Conservation (phyloP, 2,888 invertebrate genomes). For the Norana najaformis region DNA sequence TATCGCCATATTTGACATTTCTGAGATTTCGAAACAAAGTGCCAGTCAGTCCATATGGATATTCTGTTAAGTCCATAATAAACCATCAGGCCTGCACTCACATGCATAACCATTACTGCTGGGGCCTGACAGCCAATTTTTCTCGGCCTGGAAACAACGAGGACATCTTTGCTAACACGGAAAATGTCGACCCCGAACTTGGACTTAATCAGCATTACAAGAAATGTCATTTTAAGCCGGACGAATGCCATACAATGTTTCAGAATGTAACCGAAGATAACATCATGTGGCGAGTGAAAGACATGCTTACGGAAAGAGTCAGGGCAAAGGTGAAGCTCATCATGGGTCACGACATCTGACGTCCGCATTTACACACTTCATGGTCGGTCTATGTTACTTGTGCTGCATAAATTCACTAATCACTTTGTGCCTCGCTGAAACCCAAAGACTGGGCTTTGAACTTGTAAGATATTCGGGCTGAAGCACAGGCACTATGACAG, state of each 20-base stretch:
- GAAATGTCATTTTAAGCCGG: slow-evolving; percentile 31
- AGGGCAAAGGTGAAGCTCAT: neutral
- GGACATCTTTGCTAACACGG: neutral
- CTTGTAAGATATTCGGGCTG: too few relatives aligned
- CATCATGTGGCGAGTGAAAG: neutral
- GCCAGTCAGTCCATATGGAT: neutral
- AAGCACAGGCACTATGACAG: too few relatives aligned
- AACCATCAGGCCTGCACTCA: slow-evolving; percentile 36
- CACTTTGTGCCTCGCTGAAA: too few relatives aligned
- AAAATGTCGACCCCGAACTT: slow-evolving; percentile 26
- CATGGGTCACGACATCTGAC: neutral
- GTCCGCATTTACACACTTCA: too few relatives aligned
- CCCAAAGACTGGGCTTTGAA: too few relatives aligned
- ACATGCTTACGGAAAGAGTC: neutral
- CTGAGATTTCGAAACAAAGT: neutral
- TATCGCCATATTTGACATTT: neutral
- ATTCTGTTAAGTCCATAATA: slow-evolving; percentile 38
- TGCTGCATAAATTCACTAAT: too few relatives aligned
- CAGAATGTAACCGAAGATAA: neutral
- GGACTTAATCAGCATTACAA: slow-evolving; percentile 41
- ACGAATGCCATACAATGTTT: neutral
- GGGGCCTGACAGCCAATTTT: slow-evolving; percentile 21
- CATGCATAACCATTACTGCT: slow-evolving; percentile 40
- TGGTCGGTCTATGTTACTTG: too few relatives aligned
- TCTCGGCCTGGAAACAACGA: slow-evolving; percentile 1